Base-by-base conservation (phyloP, 2,113 vertebrate species). In the Seriola aureovittata region DNA sequence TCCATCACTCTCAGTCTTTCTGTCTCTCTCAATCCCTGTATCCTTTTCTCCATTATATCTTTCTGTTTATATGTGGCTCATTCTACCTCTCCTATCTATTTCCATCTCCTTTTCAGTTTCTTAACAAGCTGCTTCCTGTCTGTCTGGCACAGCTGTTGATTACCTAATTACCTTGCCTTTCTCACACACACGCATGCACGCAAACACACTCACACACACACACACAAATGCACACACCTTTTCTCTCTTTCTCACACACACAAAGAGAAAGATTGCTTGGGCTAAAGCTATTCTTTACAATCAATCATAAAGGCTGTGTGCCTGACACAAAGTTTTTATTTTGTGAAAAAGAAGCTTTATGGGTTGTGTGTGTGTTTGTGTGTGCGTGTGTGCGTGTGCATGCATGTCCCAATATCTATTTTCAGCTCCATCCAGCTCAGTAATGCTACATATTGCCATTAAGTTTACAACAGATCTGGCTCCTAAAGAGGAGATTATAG, bases 81-180 rank as follows among this genome's bases (percentile, higher is more conserved):
- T 81, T 84, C 82, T 71, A 25, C 67, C 78, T 77, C 70, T 71
- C 62, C 71, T 89, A 92, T 90, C 91, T 90, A 69, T 87, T 91
- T 92, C 81, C 78, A 89, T 90, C 83, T 82, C 86, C 23, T 29
- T 85, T 88, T 86, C 85, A 85, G 65, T 89, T 88, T 85, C 90
- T 88, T 92, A 91, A 93, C 92, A 92, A 93, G 92, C 86, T 88
- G 90, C 84, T 92, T 93, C 92, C 91, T 93, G 93, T 89, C 88
- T 92, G 91, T 91, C 91, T 89, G 84, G 78, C 80, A 84, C 91
- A 94, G 90, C 93, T 94, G 93, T 92, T 94, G 91, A 93, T 91
- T 93, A 92, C 88, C 90, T 93, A 92, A 93, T 91, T 93, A 90
- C 85, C 85, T 88, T 82, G 71, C 81, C 59, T 86, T 83, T 70